Evolutionary conservation across 1,140 invertebrate genomes (phyloP), one percentile per base, ranked within the genome.

Genomic region (Drosophila sp.): DNA sequence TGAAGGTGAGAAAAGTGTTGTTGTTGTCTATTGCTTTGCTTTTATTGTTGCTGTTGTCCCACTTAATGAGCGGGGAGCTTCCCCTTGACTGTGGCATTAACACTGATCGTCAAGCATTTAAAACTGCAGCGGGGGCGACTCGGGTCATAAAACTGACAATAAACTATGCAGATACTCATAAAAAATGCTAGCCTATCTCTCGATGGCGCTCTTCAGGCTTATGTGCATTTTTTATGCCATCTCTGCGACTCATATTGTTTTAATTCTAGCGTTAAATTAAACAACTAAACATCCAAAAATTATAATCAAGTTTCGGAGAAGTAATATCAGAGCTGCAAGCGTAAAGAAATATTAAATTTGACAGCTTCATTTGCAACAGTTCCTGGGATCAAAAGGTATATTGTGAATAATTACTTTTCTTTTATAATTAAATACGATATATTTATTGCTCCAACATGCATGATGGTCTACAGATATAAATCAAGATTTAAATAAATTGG

Each of bases 1-100:
- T 13, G n/a, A 38, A 86, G 83, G 82, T 87, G 82, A 87, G 83
- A 87, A 86, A 89, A 87, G 78, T 79, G 70, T 64, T 61, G 51
- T 41, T 65, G 25, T 48, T 27, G 21, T 53, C 32, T n/a, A n/a
- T n/a, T n/a, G n/a, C n/a, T 29, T 46, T 43, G n/a, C 25, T 27
- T 48, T 70, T 43, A 40, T 43, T 63, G 27, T 53, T 65, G 48
- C 40, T 75, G 59, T 34, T 72, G 69, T 38, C 56, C 75, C 59
- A 77, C 53, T 77, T 77, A 78, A 78, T 75, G 50, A 67, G n/a
- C n/a, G n/a, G n/a, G 45, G 64, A 32, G 18, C 50, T 36, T 36
- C 46, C 61, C 50, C 65, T 21, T 40, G 41, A n/a, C 51, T 50
- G 32, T 38, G 75, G 82, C 78, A 86, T 78, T 87, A 86, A 69